Evolutionary conservation across 2,888 invertebrate genomes (phyloP), one percentile per base, ranked within the genome.

Genomic region (Agrypnus murinus): DNA sequence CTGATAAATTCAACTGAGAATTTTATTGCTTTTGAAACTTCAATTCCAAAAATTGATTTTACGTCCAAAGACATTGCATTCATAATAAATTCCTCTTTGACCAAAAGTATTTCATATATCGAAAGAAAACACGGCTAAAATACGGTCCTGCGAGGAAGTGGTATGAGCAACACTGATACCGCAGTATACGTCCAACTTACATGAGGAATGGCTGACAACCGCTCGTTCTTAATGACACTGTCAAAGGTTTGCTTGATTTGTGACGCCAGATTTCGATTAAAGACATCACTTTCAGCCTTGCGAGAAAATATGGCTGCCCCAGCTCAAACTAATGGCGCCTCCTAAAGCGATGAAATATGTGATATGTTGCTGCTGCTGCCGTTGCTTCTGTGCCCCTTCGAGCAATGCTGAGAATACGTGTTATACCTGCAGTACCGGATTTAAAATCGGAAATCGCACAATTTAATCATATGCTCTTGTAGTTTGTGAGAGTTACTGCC

Each of bases 201-300:
- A 80, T 84, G 84, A 85, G 83, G 79, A 83, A 85, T 84, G 79
- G 85, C 83, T 84, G 84, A 84, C 84, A 84, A 81, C 80, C 82
- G 81, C 81, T 81, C 83, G 83, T 85, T 84, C 84, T 84, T 85
- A 85, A 85, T 84, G 84, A 84, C 83, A 83, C 83, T 84, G 84
- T 84, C 84, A 84, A 83, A 84, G 81, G 81, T 82, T 83, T 84
- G 84, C 77, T 83, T 85, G 85, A 85, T 85, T 85, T 85, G 85
- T 85, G 85, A 85, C 83, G 84, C 81, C 81, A 80, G 82, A 79
- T 82, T 84, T 84, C 84, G 84, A 84, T 84, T 85, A 84, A 84
- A 84, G 84, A 81, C 84, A 84, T 84, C 85, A 84, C 82, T 84
- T 84, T 82, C 84, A 84, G 85, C 81, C 81, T 81, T 80, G 80